A percentile compares a stretch with the other conserved stretches of the same genome.
phyloP scores from a whole-genome alignment of 2,113 vertebrate species.

The Cathartes aura region DNA sequence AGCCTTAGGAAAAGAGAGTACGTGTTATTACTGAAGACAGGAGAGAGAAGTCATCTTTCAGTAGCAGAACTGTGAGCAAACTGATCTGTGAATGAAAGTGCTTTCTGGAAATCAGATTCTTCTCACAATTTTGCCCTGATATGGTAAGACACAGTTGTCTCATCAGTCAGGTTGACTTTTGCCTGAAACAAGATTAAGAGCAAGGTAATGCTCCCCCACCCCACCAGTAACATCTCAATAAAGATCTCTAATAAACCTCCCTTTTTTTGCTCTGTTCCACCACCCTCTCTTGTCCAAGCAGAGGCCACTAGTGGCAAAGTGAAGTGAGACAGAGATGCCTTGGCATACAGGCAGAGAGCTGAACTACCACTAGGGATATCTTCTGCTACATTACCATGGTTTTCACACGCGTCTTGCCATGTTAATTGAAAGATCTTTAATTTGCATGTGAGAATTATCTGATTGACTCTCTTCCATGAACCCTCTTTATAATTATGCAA shows the following conservation, averaged over 20 bases:
- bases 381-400: slow-evolving; percentile 12
- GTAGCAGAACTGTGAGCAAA: background rate
- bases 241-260: background rate
- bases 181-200: background rate
- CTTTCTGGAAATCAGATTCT: background rate
- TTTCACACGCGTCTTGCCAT: slow-evolving; percentile 31
- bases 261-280: background rate
- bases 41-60: background rate
- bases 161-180: background rate
- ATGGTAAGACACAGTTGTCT: background rate
- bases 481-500: slow-evolving; percentile 61
- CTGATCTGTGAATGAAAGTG: background rate
- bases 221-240: background rate
- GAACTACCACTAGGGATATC: background rate
- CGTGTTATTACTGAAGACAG: background rate
- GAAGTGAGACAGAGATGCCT: background rate
- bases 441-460: slow-evolving; percentile 70
- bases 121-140: background rate
- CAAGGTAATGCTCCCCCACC: background rate
- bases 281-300: background rate
- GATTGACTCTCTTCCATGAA: slow-evolving; percentile 49
- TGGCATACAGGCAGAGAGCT: background rate
- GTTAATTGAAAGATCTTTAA: slow-evolving; percentile 59
- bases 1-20: background rate
- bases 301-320: background rate